Percentiles rank a stretch among this genome's conserved stretches.
phyloP scores from a whole-genome alignment of 1,140 invertebrate species.

The Trachymyrmex cornetzi region DNA sequence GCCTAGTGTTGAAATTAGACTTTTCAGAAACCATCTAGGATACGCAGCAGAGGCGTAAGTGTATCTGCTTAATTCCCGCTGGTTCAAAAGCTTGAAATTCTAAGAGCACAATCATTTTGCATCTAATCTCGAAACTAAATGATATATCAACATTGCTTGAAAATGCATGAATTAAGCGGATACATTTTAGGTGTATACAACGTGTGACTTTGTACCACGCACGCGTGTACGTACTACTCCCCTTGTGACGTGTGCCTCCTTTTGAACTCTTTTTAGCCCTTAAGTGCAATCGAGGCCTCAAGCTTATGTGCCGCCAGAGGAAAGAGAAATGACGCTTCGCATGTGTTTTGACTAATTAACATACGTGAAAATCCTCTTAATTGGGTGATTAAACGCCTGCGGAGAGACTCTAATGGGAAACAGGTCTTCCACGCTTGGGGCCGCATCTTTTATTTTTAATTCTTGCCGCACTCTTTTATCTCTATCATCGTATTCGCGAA shows the following conservation, averaged over 20 bases:
- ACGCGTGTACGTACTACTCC: conserved; percentile 58
- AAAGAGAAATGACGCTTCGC: conserved; percentile 76
- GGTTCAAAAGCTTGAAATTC: neutral
- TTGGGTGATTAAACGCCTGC: conserved; percentile 81
- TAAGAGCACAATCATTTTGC: neutral
- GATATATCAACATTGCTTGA: neutral
- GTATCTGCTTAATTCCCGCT: neutral
- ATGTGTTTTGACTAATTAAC: conserved; percentile 84
- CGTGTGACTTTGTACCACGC: neutral
- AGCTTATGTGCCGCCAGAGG: conserved; percentile 56
- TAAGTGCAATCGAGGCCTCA: conserved; percentile 71
- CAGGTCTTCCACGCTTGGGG: conserved; percentile 22
- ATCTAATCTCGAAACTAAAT: neutral
- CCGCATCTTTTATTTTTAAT: conserved; percentile 16
- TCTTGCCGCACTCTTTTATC: conserved; percentile 3
- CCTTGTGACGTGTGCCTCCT: conserved; percentile 71
- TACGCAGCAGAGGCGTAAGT: neutral
- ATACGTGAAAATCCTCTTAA: conserved; percentile 84
- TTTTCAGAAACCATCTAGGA: conserved; percentile 40
- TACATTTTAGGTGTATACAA: neutral
- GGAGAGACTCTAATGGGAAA: conserved; percentile 76
- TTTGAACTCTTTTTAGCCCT: conserved; percentile 80
- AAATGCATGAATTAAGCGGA: conserved; percentile 35
- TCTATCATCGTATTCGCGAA: conserved; percentile 36
- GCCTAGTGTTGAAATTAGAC: conserved; percentile 65